Percentiles rank a stretch among this genome's conserved stretches.
These are phyloP conservation scores for Plutomurus gul DNA, from an alignment of 1,140 invertebrate species.

Conservation along the genomic window DNA sequence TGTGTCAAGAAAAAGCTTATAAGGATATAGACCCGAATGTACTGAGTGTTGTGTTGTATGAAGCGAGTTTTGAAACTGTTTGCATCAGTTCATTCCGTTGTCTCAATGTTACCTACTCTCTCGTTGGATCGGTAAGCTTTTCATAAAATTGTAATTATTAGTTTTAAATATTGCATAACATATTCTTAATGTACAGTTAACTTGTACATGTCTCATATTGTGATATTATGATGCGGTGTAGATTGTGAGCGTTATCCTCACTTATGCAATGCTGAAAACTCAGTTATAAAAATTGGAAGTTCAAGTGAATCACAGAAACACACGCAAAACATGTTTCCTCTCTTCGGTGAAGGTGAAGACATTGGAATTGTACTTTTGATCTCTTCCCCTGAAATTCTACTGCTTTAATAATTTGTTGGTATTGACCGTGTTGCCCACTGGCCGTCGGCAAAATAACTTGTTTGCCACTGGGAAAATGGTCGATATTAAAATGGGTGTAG, in stretches of 20 bases:
- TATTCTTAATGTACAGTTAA: neutral
- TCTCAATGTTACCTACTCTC: neutral
- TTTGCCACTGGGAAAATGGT: too few species aligned
- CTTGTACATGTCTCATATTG: too few species aligned
- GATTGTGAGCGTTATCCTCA: slow-evolving; percentile 18
- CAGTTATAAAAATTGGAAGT: neutral
- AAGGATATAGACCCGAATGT: neutral
- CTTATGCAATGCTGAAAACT: slow-evolving; percentile 17
- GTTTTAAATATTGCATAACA: neutral
- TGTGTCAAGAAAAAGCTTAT: neutral
- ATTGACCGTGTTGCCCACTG: too few species aligned
- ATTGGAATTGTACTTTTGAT: too few species aligned
- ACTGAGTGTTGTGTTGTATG: neutral
- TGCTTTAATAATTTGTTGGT: too few species aligned
- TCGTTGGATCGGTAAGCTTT: slow-evolving; percentile 15
- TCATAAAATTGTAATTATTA: neutral
- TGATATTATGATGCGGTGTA: neutral
- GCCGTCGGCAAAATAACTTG: too few species aligned
- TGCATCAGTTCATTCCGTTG: neutral
- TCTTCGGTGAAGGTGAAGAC: too few species aligned
- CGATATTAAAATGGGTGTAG: too few species aligned
- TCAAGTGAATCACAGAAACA: neutral
- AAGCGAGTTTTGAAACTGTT: neutral
- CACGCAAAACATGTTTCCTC: too few species aligned
- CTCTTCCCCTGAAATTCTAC: too few species aligned